phyloP scores from a whole-genome alignment of 2,888 invertebrate genomes.

The Pasiphila rectangulata region DNA sequence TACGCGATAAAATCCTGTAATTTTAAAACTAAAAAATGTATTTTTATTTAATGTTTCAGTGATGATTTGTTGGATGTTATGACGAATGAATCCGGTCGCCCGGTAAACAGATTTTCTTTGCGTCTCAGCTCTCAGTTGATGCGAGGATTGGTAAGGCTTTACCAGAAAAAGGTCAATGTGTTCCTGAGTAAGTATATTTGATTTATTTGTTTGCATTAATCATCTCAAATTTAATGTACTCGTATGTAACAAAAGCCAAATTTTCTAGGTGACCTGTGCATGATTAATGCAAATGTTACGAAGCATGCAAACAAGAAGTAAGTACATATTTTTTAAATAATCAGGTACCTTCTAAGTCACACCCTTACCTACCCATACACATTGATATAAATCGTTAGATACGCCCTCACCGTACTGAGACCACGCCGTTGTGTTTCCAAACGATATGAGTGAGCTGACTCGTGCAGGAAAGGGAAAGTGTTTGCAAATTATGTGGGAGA shows the following conservation, averaged over 20 bases:
- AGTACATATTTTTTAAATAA: too few relatives aligned
- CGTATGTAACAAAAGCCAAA: neutral
- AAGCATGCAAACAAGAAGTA: constrained; percentile 63
- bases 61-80: constrained; percentile 62
- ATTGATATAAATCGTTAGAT: too few relatives aligned
- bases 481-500: too few relatives aligned
- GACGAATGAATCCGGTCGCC: constrained; percentile 63
- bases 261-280: constrained; percentile 62
- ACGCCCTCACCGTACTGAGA: too few relatives aligned
- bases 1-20: too few relatives aligned
- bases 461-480: too few relatives aligned
- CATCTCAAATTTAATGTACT: too few relatives aligned
- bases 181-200: constrained; percentile 60
- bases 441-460: too few relatives aligned
- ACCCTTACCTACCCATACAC: constrained; percentile 3
- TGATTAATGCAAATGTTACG: constrained; percentile 62
- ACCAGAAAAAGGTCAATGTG: constrained; percentile 59
- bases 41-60: constrained; percentile 39
- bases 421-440: too few relatives aligned
- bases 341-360: too few relatives aligned
- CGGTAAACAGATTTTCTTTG: constrained; percentile 62
- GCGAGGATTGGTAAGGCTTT: constrained; percentile 63
- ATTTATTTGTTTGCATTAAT: too few relatives aligned
- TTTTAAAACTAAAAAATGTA: too few relatives aligned
- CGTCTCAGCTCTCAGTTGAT: constrained; percentile 68